phyloP scores from a whole-genome alignment of 2,888 invertebrate species.

The Rhamnusium bicolor region DNA sequence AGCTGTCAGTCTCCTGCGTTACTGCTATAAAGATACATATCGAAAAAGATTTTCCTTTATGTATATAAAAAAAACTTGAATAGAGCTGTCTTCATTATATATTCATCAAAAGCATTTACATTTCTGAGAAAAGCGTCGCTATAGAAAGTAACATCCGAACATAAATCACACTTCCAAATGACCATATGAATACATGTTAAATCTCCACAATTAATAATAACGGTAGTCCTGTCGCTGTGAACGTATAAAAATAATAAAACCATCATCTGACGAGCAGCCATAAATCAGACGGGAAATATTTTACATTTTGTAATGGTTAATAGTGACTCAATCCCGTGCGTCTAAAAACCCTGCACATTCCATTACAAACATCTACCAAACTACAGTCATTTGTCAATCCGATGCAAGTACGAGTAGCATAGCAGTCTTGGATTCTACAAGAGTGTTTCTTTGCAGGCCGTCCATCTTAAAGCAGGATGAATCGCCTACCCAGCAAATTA shows the following conservation, averaged over 20 bases:
- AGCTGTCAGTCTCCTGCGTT: too few species aligned
- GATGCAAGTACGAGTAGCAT: conserved; percentile 13
- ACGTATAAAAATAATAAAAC: neutral
- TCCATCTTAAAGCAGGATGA: conserved; percentile 10
- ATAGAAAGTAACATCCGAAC: neutral
- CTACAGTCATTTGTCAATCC: conserved; percentile 40
- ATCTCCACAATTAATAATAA: conserved; percentile 13
- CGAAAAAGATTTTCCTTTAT: neutral
- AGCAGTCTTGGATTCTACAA: conserved; percentile 33
- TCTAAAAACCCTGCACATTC: conserved; percentile 37
- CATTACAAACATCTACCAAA: conserved; percentile 40
- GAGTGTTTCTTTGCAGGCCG: conserved; percentile 31
- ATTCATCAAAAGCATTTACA: neutral
- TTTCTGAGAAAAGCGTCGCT: neutral
- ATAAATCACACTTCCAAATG: conserved; percentile 16
- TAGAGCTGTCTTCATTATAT: neutral
- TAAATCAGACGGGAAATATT: conserved; percentile 32
- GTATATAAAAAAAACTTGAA: neutral
- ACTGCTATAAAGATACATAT: too few species aligned
- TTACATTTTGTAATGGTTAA: conserved; percentile 34
- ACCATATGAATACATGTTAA: conserved; percentile 10
- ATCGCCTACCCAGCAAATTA: neutral
- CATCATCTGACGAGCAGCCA: conserved; percentile 2
- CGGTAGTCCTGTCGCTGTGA: conserved; percentile 15
- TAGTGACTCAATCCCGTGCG: conserved; percentile 29